Percentiles rank a stretch among this genome's conserved stretches.
Conservation (phyloP, 2,888 invertebrate species). For the Lasioglossum figueresi region DNA sequence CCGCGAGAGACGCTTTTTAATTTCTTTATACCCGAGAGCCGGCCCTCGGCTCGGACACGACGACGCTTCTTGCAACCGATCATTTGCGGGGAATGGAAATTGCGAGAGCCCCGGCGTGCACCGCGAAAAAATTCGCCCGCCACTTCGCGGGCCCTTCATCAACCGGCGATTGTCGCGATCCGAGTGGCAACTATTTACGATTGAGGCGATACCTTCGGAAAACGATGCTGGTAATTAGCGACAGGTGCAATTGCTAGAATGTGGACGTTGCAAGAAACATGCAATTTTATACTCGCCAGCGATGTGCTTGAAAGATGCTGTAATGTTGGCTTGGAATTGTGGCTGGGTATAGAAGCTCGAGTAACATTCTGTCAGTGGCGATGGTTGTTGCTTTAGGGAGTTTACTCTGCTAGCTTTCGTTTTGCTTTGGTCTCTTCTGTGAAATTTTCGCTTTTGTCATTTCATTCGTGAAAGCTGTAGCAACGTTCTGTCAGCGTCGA, state of each 20-base stretch:
- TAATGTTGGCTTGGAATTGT: neutral
- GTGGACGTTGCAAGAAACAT: neutral
- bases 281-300: neutral
- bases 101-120: neutral
- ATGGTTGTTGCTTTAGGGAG: neutral
- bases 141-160: slow-evolving; percentile 22
- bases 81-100: slow-evolving; percentile 53
- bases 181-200: neutral
- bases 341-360: neutral
- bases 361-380: neutral
- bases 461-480: too few species aligned
- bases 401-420: neutral
- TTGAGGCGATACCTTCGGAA: neutral
- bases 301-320: neutral
- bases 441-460: neutral
- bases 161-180: neutral
- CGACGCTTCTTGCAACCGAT: slow-evolving; percentile 39
- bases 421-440: neutral
- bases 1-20: slow-evolving; percentile 15
- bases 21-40: slow-evolving; percentile 39
- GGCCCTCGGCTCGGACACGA: neutral
- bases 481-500: neutral
- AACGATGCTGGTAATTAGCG: slow-evolving; percentile 16
- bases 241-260: slow-evolving; percentile 11
- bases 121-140: slow-evolving; percentile 35